These are phyloP conservation scores for Euplexia lucipara DNA, from an alignment of 2,888 invertebrate genomes.

Conservation along the genomic window DNA sequence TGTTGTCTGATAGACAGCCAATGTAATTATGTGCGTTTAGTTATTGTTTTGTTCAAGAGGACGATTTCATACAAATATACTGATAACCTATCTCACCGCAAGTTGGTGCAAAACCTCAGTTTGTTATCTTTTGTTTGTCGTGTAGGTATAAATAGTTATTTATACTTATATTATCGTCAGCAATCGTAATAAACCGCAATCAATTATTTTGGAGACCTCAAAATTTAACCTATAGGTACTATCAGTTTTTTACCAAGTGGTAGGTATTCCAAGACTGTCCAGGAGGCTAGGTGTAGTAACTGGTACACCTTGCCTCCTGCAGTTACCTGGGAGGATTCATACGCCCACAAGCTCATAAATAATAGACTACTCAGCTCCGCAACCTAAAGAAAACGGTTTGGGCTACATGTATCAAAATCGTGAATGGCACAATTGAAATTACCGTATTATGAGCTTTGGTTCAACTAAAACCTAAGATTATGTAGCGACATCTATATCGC, in stretches of 20 bases:
- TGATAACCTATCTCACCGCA: slow-evolving; percentile 65
- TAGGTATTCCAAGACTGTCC: no score
- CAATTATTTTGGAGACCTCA: slow-evolving; percentile 5
- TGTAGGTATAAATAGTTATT: slow-evolving; percentile 10
- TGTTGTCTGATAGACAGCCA: slow-evolving; percentile 24
- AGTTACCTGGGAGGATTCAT: no score
- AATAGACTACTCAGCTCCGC: no score
- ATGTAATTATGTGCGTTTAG: slow-evolving; percentile 53
- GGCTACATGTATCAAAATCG: no score
- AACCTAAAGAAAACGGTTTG: no score
- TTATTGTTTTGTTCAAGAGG: slow-evolving; percentile 47
- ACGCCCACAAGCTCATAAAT: no score
- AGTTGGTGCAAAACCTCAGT: slow-evolving; percentile 49
- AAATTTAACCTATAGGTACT: not conserved
- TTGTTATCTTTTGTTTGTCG: slow-evolving; percentile 58
- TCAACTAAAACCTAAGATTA: no score
- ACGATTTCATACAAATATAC: slow-evolving; percentile 15
- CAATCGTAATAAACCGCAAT: slow-evolving; percentile 22
- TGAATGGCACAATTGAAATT: no score
- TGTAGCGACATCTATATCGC: no score
- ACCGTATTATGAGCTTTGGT: no score
- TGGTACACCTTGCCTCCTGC: no score
- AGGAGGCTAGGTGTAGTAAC: no score
- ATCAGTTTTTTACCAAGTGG: not conserved
- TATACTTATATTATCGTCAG: slow-evolving; percentile 21